Evolutionary conservation across 2,113 vertebrate genomes (phyloP).

Genomic region (Hydrochoerus hydrochaeris): DNA sequence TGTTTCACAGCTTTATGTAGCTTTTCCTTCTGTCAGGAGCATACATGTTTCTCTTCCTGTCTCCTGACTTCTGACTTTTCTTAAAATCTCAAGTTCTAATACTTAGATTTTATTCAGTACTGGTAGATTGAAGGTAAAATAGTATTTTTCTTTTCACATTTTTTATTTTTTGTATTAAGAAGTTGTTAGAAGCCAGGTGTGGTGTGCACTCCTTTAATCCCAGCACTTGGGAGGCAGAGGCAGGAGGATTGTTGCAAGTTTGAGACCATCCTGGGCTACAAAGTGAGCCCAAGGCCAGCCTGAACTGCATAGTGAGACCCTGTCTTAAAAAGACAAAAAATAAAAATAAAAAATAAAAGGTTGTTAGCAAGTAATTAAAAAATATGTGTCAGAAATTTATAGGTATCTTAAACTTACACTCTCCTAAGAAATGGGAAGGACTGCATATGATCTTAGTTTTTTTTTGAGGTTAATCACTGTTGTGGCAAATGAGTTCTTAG

Average conservation of each 20-base stretch:
- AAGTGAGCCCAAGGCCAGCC: too few relatives aligned
- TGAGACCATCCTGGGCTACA: too few relatives aligned
- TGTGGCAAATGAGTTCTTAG: slow-evolving; percentile 10
- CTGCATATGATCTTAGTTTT: slow-evolving; percentile 26
- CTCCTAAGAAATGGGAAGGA: not conserved
- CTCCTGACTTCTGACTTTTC: not conserved
- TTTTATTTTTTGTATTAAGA: not conserved
- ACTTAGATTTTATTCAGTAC: not conserved
- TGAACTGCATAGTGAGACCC: too few relatives aligned
- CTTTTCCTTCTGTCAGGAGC: not conserved
- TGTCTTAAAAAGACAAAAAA: too few relatives aligned
- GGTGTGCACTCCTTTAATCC: too few relatives aligned
- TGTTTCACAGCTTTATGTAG: too few relatives aligned
- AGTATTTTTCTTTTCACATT: not conserved
- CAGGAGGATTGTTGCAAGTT: too few relatives aligned
- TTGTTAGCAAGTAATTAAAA: not conserved
- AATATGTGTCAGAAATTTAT: slow-evolving; percentile 28
- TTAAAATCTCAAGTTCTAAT: slow-evolving; percentile 16
- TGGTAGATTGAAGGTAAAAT: slow-evolving; percentile 38
- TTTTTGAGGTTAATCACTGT: slow-evolving; percentile 9
- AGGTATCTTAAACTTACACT: slow-evolving; percentile 2
- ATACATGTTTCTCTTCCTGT: not conserved
- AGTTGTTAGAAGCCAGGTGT: not conserved
- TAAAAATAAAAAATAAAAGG: too few relatives aligned
- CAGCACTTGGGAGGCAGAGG: too few relatives aligned